Evolutionary conservation across 2,797 vertebrate species (phyloP), one percentile per base, ranked within the genome.

Genomic region (Enteromius anoplus): DNA sequence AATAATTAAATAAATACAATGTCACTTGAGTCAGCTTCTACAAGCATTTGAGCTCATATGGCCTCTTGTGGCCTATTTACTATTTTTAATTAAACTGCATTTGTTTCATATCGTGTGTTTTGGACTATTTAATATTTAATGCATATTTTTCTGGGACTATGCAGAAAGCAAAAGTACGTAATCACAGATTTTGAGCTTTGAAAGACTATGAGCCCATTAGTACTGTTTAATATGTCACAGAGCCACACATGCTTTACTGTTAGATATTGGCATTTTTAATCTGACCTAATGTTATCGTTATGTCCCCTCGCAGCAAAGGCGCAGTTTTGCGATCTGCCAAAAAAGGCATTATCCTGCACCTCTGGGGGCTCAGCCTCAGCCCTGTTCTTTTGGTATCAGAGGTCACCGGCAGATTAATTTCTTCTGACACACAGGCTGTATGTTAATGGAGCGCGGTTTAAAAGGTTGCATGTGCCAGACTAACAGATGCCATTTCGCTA

Each of bases 391-490:
- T 85, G 85, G 80, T 87, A 89, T 89, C 84, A 91, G 85, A 90
- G 86, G 85, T 87, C 86, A 86, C 86, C 83, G 82, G 87, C 84
- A 92, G 90, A 92, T 92, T 92, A 91, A 91, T 90, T 86, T 89
- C 66, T 85, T 88, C 90, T 94, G 89, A 92, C 73, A 86, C 88
- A 88, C 81, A 85, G 77, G 62, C 85, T 88, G 8, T 45, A 75
- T 85, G 85, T 90, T 90, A 91, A 93, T 89, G 89, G 87, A 88
- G 91, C 88, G 77, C 84, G 88, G 87, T 71, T 86, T 82, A 87
- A 86, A 84, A 82, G 82, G 84, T 85, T 81, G 84, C 88, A 89
- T 78, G 23, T 77, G 65, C 80, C 86, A 72, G 58, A 80, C 76
- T 77, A 77, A 90, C 90, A 92, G 87, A 91, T 91, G 89, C 85